Evolutionary conservation across 2,113 vertebrate species (phyloP).

Genomic region (Cnemophilus loriae): DNA sequence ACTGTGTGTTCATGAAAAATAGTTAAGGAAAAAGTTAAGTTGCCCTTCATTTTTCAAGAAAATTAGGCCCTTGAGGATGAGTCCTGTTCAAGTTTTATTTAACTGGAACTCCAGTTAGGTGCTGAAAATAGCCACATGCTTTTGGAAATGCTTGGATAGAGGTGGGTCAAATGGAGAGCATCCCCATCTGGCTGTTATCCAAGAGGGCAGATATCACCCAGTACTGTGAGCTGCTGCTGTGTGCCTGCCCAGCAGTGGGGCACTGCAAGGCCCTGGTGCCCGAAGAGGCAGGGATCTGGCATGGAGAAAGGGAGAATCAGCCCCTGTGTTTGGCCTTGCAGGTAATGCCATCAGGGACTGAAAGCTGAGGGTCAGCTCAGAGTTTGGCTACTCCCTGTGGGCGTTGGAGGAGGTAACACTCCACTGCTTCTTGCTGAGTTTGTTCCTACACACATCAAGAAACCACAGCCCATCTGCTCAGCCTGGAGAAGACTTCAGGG

Average conservation of each 20-base stretch:
- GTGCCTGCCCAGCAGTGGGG: background rate
- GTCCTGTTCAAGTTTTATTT: background rate
- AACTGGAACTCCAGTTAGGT: background rate
- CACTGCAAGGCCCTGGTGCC: background rate
- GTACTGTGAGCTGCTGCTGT: background rate
- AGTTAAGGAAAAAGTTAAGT: background rate
- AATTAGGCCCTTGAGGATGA: background rate
- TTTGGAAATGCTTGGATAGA: background rate
- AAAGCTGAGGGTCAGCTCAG: background rate
- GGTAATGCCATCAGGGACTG: background rate
- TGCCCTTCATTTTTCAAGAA: background rate
- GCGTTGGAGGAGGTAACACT: background rate
- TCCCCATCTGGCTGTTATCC: background rate
- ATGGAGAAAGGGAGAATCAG: background rate
- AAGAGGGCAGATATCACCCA: background rate
- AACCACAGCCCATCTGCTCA: background rate
- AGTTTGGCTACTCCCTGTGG: rapidly evolving
- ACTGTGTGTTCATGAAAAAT: background rate
- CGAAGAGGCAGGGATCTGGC: background rate
- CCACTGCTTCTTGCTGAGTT: background rate
- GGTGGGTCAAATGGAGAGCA: background rate
- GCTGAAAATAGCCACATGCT: background rate
- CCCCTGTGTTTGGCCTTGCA: background rate
- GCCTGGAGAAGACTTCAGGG: background rate
- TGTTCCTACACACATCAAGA: background rate